Percentiles rank a stretch among this genome's conserved stretches.
These are phyloP conservation scores for Magallana nippona DNA, from an alignment of 2,888 invertebrate genomes.

Conservation along the genomic window DNA sequence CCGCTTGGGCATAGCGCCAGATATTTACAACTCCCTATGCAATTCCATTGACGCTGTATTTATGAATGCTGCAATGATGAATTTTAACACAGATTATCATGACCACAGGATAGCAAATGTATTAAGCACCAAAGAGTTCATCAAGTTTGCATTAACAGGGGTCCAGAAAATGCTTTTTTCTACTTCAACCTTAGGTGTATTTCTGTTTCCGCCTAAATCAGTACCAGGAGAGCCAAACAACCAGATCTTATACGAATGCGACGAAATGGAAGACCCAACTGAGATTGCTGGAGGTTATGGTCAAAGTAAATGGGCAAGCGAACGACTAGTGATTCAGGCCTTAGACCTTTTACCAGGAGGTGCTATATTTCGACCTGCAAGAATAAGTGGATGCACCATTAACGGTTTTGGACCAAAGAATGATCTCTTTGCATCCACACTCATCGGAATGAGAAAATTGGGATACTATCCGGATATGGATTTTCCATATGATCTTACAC, in stretches of 20 bases:
- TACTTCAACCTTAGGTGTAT: constrained; percentile 67
- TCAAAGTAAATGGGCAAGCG: constrained; percentile 70
- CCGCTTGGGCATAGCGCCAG: constrained; percentile 63
- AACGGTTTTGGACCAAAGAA: constrained; percentile 64
- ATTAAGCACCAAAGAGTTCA: constrained; percentile 63
- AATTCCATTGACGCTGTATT: constrained; percentile 62
- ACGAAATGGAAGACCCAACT: constrained; percentile 61
- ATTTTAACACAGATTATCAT: constrained; percentile 65
- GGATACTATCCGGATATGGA: constrained; percentile 64
- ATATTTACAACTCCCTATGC: constrained; percentile 61
- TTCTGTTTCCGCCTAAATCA: constrained; percentile 60
- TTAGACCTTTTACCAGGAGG: constrained; percentile 64
- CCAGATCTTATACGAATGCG: constrained; percentile 56
- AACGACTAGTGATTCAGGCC: constrained; percentile 63
- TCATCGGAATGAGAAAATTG: constrained; percentile 62
- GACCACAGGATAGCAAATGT: constrained; percentile 66
- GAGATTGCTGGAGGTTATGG: constrained; percentile 64
- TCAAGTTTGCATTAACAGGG: constrained; percentile 63
- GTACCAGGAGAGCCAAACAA: constrained; percentile 36
- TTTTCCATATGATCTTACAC: constrained; percentile 68
- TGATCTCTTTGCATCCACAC: constrained; percentile 62
- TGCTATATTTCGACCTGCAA: constrained; percentile 66
- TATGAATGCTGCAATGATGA: constrained; percentile 69
- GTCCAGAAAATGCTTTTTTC: constrained; percentile 64
- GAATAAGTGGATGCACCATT: constrained; percentile 60